phyloP scores from a whole-genome alignment of 2,797 vertebrate genomes.

The Phrynocephalus forsythii region DNA sequence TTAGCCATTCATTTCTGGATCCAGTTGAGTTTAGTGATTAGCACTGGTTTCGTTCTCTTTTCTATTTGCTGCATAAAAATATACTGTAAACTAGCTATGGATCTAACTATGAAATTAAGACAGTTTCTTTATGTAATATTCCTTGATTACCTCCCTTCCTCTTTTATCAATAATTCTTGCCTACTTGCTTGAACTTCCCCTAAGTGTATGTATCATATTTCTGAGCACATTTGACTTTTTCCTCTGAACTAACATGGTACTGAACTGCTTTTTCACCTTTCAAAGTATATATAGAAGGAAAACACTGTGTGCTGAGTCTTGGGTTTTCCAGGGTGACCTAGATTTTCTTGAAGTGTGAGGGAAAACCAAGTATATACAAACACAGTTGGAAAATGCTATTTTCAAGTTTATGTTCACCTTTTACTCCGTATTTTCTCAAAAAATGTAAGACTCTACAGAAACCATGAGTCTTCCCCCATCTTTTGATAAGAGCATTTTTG shows the following conservation, averaged over 20 bases:
- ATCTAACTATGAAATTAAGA: constrained; percentile 9
- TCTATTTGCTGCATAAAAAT: not conserved
- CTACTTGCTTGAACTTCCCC: not conserved
- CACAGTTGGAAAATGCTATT: constrained; percentile 30
- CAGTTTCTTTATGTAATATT: constrained; percentile 11
- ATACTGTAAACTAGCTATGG: not conserved
- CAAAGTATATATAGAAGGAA: constrained; percentile 29
- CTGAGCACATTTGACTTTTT: constrained; percentile 27
- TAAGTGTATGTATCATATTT: constrained; percentile 30
- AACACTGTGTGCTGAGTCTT: constrained; percentile 13
- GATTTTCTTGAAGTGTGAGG: constrained; percentile 2
- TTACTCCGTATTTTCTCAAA: not conserved
- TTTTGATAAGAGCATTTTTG: not conserved
- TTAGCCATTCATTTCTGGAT: no score
- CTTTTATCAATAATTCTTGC: constrained; percentile 10
- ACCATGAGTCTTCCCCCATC: not conserved
- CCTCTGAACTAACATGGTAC: constrained; percentile 12
- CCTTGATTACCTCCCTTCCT: not conserved
- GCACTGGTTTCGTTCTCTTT: no score
- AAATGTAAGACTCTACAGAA: not conserved
- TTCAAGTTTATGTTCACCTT: constrained; percentile 14
- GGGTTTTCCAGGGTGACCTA: constrained; percentile 29
- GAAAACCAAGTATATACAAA: not conserved
- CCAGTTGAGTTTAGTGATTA: no score
- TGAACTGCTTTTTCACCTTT: constrained; percentile 27